These are phyloP conservation scores for Eustalomyia histrio DNA, from an alignment of 2,888 invertebrate genomes.

Conservation along the genomic window DNA sequence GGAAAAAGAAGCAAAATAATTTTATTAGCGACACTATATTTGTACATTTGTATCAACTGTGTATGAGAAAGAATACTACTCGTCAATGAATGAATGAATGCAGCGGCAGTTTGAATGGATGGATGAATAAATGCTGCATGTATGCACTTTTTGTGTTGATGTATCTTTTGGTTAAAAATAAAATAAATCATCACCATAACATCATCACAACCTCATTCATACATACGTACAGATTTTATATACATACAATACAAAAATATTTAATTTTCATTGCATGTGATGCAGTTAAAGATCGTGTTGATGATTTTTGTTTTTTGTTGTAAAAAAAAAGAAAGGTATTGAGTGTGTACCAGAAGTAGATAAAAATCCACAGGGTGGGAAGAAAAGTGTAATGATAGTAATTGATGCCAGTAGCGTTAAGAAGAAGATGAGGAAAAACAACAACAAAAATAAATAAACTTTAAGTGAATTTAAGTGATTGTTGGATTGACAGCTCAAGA, in stretches of 20 bases:
- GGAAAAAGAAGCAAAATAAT: not conserved
- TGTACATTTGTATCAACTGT: not conserved
- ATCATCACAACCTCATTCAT: not conserved
- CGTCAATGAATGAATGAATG: no score
- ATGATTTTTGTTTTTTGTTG: not conserved
- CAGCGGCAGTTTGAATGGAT: not conserved
- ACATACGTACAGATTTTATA: not conserved
- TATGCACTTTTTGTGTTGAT: not conserved
- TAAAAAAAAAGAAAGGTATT: not conserved
- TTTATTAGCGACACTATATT: conserved; percentile 3
- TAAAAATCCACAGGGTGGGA: not conserved
- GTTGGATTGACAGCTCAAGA: conserved; percentile 57
- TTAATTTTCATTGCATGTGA: conserved; percentile 1
- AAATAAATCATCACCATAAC: not conserved
- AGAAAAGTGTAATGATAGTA: conserved; percentile 6
- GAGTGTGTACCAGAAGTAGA: not conserved
- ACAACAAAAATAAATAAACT: conserved; percentile 17
- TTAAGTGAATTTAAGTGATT: conserved; percentile 63
- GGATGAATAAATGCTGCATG: not conserved
- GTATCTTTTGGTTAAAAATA: not conserved
- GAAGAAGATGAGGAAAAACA: no score
- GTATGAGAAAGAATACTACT: not conserved
- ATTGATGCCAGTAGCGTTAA: conserved; percentile 35
- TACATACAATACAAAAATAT: not conserved
- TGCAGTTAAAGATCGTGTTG: not conserved